These are phyloP conservation scores for Lithosia quadra DNA, from an alignment of 2,888 invertebrate species.

Conservation along the genomic window DNA sequence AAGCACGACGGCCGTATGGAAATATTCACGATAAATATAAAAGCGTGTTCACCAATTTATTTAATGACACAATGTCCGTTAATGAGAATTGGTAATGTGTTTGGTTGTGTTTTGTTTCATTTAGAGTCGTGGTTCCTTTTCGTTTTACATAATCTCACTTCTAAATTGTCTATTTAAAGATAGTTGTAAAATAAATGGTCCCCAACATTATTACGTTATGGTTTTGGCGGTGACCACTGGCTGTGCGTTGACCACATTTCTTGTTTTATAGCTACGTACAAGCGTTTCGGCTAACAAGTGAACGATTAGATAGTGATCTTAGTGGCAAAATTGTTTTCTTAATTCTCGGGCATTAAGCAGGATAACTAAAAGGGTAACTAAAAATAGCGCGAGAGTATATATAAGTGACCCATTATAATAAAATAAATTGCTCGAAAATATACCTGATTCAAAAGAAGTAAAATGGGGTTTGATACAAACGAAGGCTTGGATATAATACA, in stretches of 20 bases:
- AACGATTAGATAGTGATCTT: slow-evolving; percentile 12
- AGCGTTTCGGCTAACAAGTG: slow-evolving; percentile 47
- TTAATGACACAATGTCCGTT: slow-evolving; percentile 42
- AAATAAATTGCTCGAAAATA: too few species aligned
- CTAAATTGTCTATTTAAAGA: slow-evolving; percentile 49
- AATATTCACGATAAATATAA: slow-evolving; percentile 40
- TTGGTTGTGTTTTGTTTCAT: slow-evolving; percentile 35
- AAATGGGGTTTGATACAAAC: not conserved
- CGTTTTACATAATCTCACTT: slow-evolving; percentile 39
- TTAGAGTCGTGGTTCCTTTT: slow-evolving; percentile 25
- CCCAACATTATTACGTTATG: slow-evolving; percentile 42
- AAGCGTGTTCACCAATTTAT: slow-evolving; percentile 39
- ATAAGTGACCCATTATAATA: too few species aligned
- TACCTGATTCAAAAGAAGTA: not conserved
- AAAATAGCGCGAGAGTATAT: too few species aligned
- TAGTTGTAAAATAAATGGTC: slow-evolving; percentile 52
- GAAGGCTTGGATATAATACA: too few species aligned
- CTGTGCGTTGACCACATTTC: slow-evolving; percentile 53
- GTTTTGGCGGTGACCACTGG: slow-evolving; percentile 52
- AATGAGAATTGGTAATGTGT: slow-evolving; percentile 50
- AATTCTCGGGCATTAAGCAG: not conserved
- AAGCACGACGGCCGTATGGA: slow-evolving; percentile 27
- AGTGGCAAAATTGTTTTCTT: slow-evolving; percentile 7
- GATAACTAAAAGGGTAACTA: too few species aligned
- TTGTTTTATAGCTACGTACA: slow-evolving; percentile 49